Base-by-base conservation (phyloP, 2,888 invertebrate genomes). In the Andrena fulva region DNA sequence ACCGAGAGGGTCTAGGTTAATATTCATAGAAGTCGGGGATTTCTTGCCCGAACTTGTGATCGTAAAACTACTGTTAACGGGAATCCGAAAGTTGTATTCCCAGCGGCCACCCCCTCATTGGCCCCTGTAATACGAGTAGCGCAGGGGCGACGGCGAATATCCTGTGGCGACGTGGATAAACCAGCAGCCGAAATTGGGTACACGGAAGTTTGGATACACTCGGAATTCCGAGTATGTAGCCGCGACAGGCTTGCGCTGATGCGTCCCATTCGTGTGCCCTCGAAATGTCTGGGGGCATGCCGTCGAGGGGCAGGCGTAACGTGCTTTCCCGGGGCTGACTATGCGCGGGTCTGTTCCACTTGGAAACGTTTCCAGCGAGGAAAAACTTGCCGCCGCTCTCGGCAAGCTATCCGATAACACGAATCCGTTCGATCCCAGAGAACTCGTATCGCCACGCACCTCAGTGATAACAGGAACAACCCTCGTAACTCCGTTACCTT, bases 1-100 rank as follows among this genome's bases (percentile, higher is more conserved):
- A 56, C 48, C 10, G 52, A 50, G 42, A 16, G 4, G 42, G 16
- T 5, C 42, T 16, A 8, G 50, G 74, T 82, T 82, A 82, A 82
- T 82, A 82, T 82, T 82, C 82, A 82, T 82, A 62, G 82, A 62
- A 71, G 70, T 52, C 68, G 20, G 29, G 29, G 67, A 80, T 73
- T 69, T 63, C 62, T 54, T 66, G 50, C 16, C 54, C 7, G 56
- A 71, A 70, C 31, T 75, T 71, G 2, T 29, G 56, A 48, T 70
- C 82, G 82, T 81, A 82, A 82, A 82, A 82, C 75, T 82, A 75
- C 75, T 68, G 75, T 82, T 82, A 82, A 82, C 70, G 75, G 50
- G 82, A 82, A 82, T 81, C 67, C 81, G 82, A 75, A 82, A 82
- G 75, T 82, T 75, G 75, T 82, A 75, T 75, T 67, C 82, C 81